Conservation (phyloP, 2,797 vertebrate species). For the Halcyon smyrnensis region DNA sequence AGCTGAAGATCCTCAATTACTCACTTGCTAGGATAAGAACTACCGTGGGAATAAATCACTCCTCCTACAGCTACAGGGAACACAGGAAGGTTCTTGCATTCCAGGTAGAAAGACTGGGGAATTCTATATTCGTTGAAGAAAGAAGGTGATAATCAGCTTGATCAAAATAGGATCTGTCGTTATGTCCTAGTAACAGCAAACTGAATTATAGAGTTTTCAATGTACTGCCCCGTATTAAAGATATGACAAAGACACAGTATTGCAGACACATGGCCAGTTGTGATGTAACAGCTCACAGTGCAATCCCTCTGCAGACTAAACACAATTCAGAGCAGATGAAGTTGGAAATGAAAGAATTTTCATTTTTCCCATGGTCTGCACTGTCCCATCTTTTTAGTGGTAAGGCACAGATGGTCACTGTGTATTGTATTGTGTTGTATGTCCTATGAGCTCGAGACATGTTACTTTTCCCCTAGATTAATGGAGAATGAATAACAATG, state of each 20-base stretch:
- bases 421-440: no score
- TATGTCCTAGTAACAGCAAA: background rate
- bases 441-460: background rate
- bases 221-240: background rate
- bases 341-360: background rate
- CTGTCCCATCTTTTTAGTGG: background rate
- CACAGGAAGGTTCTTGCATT: background rate
- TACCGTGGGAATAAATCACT: background rate
- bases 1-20: background rate
- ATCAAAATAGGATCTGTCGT: background rate
- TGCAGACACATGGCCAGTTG: background rate
- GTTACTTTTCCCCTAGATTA: background rate
- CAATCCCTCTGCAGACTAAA: background rate
- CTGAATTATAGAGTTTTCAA: background rate
- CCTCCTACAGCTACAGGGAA: background rate
- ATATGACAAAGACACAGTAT: background rate
- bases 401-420: background rate
- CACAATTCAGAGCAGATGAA: background rate
- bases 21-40: background rate
- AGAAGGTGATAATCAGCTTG: background rate
- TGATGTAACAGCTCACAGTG: background rate
- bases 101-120: background rate
- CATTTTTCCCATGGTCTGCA: background rate
- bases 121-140: background rate
- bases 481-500: background rate